These are phyloP conservation scores for Lytechinus variegatus DNA, from an alignment of 35 echinoderm and acorn worm genomes.

Conservation along the genomic window DNA sequence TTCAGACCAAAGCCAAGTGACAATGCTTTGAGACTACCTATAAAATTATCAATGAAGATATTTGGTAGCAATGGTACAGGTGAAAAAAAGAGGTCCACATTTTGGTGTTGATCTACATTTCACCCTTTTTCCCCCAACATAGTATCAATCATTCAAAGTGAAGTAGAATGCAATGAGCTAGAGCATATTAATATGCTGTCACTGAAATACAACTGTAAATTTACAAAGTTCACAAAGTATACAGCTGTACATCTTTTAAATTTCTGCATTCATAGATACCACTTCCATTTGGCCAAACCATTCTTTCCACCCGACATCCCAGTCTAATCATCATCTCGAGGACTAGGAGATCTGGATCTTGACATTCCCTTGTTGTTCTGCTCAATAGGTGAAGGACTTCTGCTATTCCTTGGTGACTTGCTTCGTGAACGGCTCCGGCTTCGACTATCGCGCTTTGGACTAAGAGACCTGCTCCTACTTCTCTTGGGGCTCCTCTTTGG, in stretches of 20 bases:
- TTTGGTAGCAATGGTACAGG: not conserved
- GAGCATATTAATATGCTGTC: not conserved
- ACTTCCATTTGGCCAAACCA: slow-evolving; percentile 27
- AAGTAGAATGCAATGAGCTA: not conserved
- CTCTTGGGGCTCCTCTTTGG: slow-evolving; percentile 64
- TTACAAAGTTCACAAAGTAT: not conserved
- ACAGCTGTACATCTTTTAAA: not conserved
- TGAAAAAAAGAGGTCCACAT: not conserved
- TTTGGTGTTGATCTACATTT: not conserved
- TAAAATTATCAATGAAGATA: not conserved
- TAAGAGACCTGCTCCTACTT: slow-evolving; percentile 66
- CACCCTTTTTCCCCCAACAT: not conserved
- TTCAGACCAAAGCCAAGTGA: not conserved
- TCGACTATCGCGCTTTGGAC: slow-evolving; percentile 54
- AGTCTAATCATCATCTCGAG: slow-evolving; percentile 72
- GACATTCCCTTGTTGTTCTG: slow-evolving; percentile 60
- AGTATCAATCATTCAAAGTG: not conserved
- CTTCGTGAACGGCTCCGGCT: slow-evolving; percentile 75
- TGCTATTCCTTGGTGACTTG: slow-evolving; percentile 57
- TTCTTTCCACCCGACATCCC: not conserved
- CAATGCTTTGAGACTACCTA: not conserved
- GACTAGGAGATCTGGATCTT: slow-evolving; percentile 75
- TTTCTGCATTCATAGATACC: slow-evolving; percentile 24
- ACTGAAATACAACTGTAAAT: slow-evolving; percentile 41
- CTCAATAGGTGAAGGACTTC: slow-evolving; percentile 57